Conservation (phyloP, 2,797 vertebrate species). For the Leucoraja ocellata region DNA sequence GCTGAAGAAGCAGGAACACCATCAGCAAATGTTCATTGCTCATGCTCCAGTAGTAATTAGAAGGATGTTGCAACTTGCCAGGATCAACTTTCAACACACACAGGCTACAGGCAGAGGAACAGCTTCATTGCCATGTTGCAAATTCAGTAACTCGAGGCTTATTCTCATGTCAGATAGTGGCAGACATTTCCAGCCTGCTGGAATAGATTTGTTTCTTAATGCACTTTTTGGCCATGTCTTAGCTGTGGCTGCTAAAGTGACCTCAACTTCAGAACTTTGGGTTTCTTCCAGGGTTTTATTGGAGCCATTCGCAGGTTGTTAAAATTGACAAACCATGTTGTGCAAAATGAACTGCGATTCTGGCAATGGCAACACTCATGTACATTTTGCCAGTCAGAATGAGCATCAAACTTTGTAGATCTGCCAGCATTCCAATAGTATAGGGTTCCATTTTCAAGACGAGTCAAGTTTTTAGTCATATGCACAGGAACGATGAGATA, state of each 20-base stretch:
- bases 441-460: not conserved
- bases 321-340: too few relatives aligned
- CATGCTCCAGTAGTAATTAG: too few relatives aligned
- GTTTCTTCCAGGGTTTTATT: not conserved
- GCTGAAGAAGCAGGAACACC: too few relatives aligned
- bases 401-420: not conserved
- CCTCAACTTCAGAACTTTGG: not conserved
- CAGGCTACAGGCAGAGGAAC: not conserved
- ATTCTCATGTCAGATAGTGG: not conserved
- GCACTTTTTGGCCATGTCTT: not conserved
- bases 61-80: not conserved
- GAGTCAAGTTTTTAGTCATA: too few relatives aligned
- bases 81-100: not conserved
- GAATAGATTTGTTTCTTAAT: not conserved
- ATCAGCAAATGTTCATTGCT: too few relatives aligned
- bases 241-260: not conserved
- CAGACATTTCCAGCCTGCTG: not conserved
- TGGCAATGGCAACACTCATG: too few relatives aligned
- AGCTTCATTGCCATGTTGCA: not conserved
- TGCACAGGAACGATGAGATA: too few relatives aligned
- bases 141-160: not conserved
- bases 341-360: too few relatives aligned
- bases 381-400: not conserved
- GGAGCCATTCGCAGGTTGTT: not conserved
- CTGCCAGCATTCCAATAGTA: not conserved